A percentile compares a stretch with the other conserved stretches of the same genome.
Evolutionary conservation across 2,888 invertebrate genomes (phyloP).

Genomic region (Pseudeuparius sepicola): DNA sequence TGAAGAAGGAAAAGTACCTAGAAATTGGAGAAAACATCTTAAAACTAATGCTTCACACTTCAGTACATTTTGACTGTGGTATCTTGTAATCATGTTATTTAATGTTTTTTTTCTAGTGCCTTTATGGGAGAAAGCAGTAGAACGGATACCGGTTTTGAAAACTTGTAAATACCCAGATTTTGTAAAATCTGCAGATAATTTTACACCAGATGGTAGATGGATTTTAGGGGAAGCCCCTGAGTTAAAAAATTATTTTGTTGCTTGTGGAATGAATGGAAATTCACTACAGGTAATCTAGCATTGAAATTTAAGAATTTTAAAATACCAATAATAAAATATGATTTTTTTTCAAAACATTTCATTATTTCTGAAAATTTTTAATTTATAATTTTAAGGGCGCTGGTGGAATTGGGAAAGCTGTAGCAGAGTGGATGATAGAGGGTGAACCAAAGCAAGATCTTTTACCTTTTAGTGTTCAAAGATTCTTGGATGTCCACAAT

Average conservation of each 20-base stretch:
- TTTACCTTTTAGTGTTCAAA: slow-evolving; percentile 52
- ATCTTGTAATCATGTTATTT: slow-evolving; percentile 3
- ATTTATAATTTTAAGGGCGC: slow-evolving; percentile 48
- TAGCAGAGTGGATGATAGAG: slow-evolving; percentile 59
- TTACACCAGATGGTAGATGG: slow-evolving; percentile 62
- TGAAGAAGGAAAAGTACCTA: slow-evolving; percentile 39
- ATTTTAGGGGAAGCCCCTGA: slow-evolving; percentile 58
- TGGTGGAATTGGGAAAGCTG: slow-evolving; percentile 57
- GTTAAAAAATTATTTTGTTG: slow-evolving; percentile 62
- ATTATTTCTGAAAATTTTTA: too few species aligned
- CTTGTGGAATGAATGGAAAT: slow-evolving; percentile 61
- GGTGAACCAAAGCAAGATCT: slow-evolving; percentile 53
- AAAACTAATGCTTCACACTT: slow-evolving; percentile 52
- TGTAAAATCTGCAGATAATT: slow-evolving; percentile 57
- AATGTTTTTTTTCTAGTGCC: slow-evolving; percentile 33
- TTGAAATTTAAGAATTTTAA: too few species aligned
- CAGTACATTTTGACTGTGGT: slow-evolving; percentile 36
- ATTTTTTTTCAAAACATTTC: too few species aligned
- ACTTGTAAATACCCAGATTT: slow-evolving; percentile 43
- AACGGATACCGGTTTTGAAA: slow-evolving; percentile 47
- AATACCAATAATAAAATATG: too few species aligned
- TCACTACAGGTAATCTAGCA: slow-evolving; percentile 45
- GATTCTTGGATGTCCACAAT: slow-evolving; percentile 57
- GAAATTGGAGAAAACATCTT: slow-evolving; percentile 44
- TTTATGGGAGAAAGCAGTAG: slow-evolving; percentile 43